Conservation (phyloP, 2,797 vertebrate genomes). For the Myripristis jacobus region DNA sequence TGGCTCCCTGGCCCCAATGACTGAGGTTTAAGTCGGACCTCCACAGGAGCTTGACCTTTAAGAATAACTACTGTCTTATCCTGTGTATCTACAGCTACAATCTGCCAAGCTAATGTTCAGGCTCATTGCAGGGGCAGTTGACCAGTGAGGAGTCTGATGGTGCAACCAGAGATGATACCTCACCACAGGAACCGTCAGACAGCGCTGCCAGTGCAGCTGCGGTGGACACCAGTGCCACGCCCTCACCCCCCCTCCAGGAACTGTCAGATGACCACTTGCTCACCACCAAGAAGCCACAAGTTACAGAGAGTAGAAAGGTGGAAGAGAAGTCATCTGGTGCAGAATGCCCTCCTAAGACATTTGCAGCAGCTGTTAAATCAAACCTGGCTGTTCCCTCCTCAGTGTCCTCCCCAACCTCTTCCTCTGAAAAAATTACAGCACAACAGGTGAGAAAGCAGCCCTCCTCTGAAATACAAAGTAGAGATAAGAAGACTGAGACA, state of each 20-base stretch:
- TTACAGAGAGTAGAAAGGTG: background rate
- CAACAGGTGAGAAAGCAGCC: background rate
- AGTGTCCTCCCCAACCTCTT: background rate
- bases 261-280: background rate
- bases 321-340: background rate
- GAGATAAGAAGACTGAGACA: background rate
- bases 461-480: background rate
- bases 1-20: too few relatives aligned
- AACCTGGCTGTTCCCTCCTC: background rate
- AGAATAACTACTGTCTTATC: too few relatives aligned
- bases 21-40: background rate
- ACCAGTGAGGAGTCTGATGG: background rate
- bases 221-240: fast-evolving
- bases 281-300: background rate
- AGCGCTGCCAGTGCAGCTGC: fast-evolving
- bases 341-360: background rate
- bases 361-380: background rate
- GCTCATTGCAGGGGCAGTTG: conserved; percentile 3
- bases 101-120: background rate
- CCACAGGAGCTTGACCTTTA: too few relatives aligned
- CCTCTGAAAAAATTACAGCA: background rate
- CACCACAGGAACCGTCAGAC: background rate
- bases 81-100: background rate
- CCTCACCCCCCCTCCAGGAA: background rate
- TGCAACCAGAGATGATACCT: background rate